Conservation (phyloP, 1,140 invertebrate species). For the Anthonomus grandis region DNA sequence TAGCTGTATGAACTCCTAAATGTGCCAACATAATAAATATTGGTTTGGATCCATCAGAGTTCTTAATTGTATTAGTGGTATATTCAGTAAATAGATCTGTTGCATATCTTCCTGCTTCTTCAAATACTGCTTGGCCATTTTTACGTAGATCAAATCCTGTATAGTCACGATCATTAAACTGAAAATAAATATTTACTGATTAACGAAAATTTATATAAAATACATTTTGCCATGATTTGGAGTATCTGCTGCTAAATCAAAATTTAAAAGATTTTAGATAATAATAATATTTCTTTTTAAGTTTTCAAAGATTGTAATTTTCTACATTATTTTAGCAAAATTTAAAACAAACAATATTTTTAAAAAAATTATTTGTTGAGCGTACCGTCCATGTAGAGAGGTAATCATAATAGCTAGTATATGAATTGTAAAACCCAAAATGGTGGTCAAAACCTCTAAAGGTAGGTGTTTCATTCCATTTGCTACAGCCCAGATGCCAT, state of each 20-base stretch:
- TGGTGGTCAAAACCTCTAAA: constrained; percentile 64
- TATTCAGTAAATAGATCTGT: constrained; percentile 68
- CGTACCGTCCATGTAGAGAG: constrained; percentile 52
- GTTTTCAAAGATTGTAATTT: too few species aligned
- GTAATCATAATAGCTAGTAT: constrained; percentile 64
- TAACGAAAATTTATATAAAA: too few species aligned
- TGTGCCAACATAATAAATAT: constrained; percentile 69
- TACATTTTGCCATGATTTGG: too few species aligned
- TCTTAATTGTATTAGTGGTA: constrained; percentile 57
- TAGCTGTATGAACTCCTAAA: constrained; percentile 62
- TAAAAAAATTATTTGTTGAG: not conserved
- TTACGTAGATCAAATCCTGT: constrained; percentile 68
- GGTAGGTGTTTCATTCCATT: constrained; percentile 59
- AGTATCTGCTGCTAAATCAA: too few species aligned
- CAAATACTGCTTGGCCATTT: constrained; percentile 58
- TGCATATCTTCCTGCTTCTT: constrained; percentile 61
- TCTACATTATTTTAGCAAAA: too few species aligned
- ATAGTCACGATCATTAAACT: constrained; percentile 49
- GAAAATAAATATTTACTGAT: too few species aligned
- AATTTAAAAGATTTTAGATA: too few species aligned
- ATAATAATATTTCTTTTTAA: too few species aligned
- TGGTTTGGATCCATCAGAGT: constrained; percentile 57
- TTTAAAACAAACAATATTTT: too few species aligned
- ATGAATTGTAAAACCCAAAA: constrained; percentile 63
- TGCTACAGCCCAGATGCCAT: constrained; percentile 66